phyloP scores from a whole-genome alignment of 2,797 vertebrate species.

The Coregonus ussuriensis region DNA sequence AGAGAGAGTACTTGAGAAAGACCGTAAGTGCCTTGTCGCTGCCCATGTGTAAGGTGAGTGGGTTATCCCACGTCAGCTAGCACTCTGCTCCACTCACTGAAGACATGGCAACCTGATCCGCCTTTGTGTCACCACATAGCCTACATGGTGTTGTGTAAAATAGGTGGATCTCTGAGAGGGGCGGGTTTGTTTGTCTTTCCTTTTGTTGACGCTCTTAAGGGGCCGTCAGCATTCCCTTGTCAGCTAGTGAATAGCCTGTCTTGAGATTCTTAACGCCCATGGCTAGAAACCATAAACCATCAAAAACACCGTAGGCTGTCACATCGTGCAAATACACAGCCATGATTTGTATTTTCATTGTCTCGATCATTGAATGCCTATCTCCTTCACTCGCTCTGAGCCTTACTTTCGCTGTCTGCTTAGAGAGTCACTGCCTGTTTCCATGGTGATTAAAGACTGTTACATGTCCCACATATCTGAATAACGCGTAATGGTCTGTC shows the following conservation, averaged over 20 bases:
- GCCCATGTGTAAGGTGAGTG: neutral
- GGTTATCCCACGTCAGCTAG: conserved; percentile 11
- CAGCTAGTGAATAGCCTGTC: conserved; percentile 6
- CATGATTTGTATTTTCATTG: conserved; percentile 41
- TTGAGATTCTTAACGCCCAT: conserved; percentile 12
- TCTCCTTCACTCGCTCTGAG: conserved; percentile 33
- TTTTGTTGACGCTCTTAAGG: neutral
- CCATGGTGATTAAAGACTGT: conserved; percentile 50
- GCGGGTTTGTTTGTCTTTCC: neutral
- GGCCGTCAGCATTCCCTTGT: conserved; percentile 13
- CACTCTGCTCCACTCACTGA: conserved; percentile 18
- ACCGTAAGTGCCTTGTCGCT: conserved; percentile 14
- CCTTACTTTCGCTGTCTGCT: conserved; percentile 22
- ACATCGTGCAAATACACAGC: neutral
- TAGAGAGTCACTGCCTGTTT: conserved; percentile 43
- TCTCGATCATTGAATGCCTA: neutral
- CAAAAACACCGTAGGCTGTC: conserved; percentile 12
- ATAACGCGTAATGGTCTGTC: conserved; percentile 33
- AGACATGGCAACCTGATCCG: conserved; percentile 16
- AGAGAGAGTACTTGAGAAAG: conserved; percentile 10
- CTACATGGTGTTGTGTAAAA: conserved; percentile 8
- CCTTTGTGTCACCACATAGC: neutral
- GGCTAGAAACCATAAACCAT: no score
- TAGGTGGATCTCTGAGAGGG: neutral
- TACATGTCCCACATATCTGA: conserved; percentile 20